A percentile compares a stretch with the other conserved stretches of the same genome.
These are phyloP conservation scores for Delphinapterus leucas DNA, from an alignment of 2,113 vertebrate genomes.

Conservation along the genomic window DNA sequence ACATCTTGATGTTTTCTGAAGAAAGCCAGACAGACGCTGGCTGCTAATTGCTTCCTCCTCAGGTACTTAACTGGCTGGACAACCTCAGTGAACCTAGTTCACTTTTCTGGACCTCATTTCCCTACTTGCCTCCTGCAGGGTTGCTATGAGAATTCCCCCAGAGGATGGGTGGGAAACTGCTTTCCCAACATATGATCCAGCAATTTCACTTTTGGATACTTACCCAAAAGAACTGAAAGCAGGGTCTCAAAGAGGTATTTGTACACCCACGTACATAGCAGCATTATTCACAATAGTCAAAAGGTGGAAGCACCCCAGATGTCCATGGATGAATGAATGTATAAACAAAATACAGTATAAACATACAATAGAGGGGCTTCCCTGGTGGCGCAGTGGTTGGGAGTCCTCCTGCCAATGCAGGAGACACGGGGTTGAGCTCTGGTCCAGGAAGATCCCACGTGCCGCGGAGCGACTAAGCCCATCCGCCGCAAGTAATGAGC, in stretches of 20 bases:
- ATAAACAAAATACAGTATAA: neutral
- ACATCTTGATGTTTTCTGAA: conserved; percentile 52
- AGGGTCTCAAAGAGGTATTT: neutral
- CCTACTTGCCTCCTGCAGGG: neutral
- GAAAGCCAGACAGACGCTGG: conserved; percentile 26
- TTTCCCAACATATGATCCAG: neutral
- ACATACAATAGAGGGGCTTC: neutral
- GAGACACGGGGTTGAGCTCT: no score
- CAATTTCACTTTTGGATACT: neutral
- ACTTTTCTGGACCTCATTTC: neutral
- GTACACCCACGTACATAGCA: neutral
- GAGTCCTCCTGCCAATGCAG: no score
- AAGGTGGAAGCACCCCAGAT: neutral
- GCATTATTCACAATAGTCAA: neutral
- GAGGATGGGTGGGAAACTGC: neutral
- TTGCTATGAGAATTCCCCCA: neutral
- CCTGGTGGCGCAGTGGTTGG: no score
- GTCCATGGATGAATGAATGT: neutral
- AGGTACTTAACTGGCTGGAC: conserved; percentile 11
- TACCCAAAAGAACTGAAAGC: neutral
- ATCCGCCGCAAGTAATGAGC: no score
- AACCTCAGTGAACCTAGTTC: conserved; percentile 10
- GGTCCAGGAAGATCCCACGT: no score
- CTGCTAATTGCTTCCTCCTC: conserved; percentile 56
- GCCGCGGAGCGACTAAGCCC: no score